Conservation (phyloP, 1,140 invertebrate genomes). For the Drosophila yakuba region DNA sequence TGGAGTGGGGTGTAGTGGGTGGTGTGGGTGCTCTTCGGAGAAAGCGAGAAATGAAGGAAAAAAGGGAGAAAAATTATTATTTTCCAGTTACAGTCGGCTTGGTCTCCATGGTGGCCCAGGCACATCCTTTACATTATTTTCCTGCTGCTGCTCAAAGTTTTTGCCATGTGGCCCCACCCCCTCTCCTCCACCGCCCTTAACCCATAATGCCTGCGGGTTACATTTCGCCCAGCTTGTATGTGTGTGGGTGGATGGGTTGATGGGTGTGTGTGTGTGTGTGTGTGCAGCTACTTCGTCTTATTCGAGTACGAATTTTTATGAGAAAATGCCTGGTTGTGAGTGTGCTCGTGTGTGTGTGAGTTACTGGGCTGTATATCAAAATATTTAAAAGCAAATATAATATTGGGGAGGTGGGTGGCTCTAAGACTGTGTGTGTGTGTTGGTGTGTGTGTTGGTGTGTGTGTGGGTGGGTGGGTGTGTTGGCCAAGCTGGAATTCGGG, state of each 20-base stretch:
- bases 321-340: constrained; percentile 69
- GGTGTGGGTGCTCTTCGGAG: background rate
- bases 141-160: constrained; percentile 70
- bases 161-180: constrained; percentile 38
- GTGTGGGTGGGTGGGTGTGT: constrained; percentile 15
- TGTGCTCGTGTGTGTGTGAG: constrained; percentile 27
- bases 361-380: constrained; percentile 77
- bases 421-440: constrained; percentile 22
- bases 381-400: constrained; percentile 84
- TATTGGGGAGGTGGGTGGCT: constrained; percentile 60
- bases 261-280: constrained; percentile 20
- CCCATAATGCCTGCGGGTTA: constrained; percentile 72
- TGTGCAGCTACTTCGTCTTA: constrained; percentile 75
- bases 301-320: constrained; percentile 81
- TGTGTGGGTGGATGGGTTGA: constrained; percentile 21
- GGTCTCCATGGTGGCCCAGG: constrained; percentile 70
- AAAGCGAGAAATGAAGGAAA: constrained; percentile 43
- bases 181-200: constrained; percentile 12
- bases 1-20: background rate
- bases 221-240: constrained; percentile 54
- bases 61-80: constrained; percentile 75
- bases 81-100: constrained; percentile 79
- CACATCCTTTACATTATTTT: constrained; percentile 80
- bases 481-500: constrained; percentile 29
- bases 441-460: constrained; percentile 17